phyloP scores from a whole-genome alignment of 1,140 invertebrate genomes.

The Lordiphosa clarofinis region DNA sequence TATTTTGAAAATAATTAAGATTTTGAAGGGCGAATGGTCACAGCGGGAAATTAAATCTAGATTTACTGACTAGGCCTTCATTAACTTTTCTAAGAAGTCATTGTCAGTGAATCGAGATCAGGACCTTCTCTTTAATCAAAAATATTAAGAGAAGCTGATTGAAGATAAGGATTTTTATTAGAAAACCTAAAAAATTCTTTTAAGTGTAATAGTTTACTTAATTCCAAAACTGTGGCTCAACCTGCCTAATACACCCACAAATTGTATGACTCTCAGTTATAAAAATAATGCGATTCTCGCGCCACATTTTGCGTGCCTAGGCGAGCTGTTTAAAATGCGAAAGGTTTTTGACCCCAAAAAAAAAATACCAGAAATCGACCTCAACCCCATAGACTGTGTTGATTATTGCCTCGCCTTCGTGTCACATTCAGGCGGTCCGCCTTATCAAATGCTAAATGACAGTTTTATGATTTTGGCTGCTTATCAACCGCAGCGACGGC shows the following conservation, averaged over 20 bases:
- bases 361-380: slow-evolving; percentile 2
- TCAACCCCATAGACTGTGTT: not conserved
- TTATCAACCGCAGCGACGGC: slow-evolving; percentile 23
- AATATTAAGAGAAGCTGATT: too few species aligned
- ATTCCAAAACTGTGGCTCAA: not conserved
- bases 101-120: too few species aligned
- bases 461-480: slow-evolving; percentile 47
- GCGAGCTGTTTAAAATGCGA: slow-evolving; percentile 1
- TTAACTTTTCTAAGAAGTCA: too few species aligned
- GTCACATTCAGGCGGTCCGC: slow-evolving; percentile 4
- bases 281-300: not conserved
- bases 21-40: too few species aligned
- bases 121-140: too few species aligned
- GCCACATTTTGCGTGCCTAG: slow-evolving; percentile 4
- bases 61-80: too few species aligned
- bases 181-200: too few species aligned
- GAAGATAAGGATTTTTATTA: too few species aligned
- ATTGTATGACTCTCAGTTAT: slow-evolving; percentile 8
- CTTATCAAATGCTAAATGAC: slow-evolving; percentile 47
- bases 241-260: not conserved
- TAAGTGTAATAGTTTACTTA: too few species aligned
- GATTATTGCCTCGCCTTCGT: slow-evolving; percentile 1
- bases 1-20: too few species aligned
- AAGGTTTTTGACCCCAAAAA: slow-evolving; percentile 28
- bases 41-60: too few species aligned